Conservation (phyloP, 2,888 invertebrate species). For the Drosophila greeni region DNA sequence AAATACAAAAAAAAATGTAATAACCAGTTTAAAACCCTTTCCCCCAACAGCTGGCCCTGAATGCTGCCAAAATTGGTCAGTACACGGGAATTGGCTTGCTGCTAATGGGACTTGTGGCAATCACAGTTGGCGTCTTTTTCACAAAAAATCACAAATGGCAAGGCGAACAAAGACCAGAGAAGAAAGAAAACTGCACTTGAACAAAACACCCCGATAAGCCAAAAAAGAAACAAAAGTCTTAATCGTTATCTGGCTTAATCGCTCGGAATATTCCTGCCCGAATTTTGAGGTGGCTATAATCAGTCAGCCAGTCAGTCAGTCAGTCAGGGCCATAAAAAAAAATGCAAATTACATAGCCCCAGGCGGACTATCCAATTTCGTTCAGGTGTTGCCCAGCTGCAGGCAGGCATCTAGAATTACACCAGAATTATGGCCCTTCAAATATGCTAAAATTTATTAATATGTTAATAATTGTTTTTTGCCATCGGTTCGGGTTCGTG, state of each 20-base stretch:
- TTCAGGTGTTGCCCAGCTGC: constrained; percentile 63
- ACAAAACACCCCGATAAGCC: constrained; percentile 29
- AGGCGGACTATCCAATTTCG: constrained; percentile 57
- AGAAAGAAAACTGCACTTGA: constrained; percentile 19
- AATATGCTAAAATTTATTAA: constrained; percentile 74
- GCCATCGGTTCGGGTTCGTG: constrained; percentile 29
- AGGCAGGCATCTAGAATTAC: constrained; percentile 66
- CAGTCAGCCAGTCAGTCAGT: constrained; percentile 12
- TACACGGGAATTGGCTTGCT: constrained; percentile 63
- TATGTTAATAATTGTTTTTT: constrained; percentile 75
- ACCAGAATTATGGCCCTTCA: constrained; percentile 74
- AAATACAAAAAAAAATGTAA: background rate
- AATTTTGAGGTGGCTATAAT: constrained; percentile 13
- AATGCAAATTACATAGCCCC: constrained; percentile 40
- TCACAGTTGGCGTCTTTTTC: constrained; percentile 53
- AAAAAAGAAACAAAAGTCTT: background rate
- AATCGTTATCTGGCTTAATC: constrained; percentile 18
- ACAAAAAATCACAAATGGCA: constrained; percentile 63
- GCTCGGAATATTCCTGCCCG: background rate
- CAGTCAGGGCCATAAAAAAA: constrained; percentile 25
- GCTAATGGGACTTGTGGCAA: constrained; percentile 52
- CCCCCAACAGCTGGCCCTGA: constrained; percentile 55
- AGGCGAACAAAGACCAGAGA: constrained; percentile 34
- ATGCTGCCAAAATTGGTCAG: constrained; percentile 57
- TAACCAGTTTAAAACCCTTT: background rate